phyloP scores from a whole-genome alignment of 1,140 invertebrate genomes.

The Drosophila kurseongensis region DNA sequence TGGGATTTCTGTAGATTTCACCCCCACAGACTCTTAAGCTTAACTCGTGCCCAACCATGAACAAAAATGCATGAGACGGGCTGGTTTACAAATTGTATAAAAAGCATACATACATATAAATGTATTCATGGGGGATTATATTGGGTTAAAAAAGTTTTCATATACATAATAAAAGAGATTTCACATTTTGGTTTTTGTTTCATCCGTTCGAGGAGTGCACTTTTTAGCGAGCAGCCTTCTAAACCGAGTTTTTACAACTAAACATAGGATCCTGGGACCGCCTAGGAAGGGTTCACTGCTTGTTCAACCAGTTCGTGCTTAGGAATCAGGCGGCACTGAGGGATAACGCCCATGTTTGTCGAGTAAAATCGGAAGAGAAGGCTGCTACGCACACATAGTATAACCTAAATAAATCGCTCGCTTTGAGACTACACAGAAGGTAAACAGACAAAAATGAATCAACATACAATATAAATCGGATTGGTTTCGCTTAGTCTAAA shows the following conservation, averaged over 20 bases:
- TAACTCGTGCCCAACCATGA: not conserved
- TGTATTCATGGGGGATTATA: conserved; percentile 34
- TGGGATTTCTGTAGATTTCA: no score
- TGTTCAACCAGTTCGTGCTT: conserved; percentile 7
- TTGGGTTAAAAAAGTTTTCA: conserved; percentile 28
- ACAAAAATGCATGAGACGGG: conserved; percentile 8
- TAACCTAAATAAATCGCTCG: conserved; percentile 34
- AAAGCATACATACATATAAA: conserved; percentile 51
- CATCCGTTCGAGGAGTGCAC: not conserved
- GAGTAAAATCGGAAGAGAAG: not conserved
- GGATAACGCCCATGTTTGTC: not conserved
- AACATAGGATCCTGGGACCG: not conserved
- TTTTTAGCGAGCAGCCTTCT: not conserved
- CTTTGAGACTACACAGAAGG: conserved; percentile 12
- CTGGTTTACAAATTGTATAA: conserved; percentile 44
- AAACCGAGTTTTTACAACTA: conserved; percentile 1
- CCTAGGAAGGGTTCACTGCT: conserved; percentile 12
- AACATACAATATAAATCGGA: conserved; percentile 46
- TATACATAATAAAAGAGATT: conserved; percentile 52
- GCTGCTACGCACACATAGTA: conserved; percentile 12
- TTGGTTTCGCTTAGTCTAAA: conserved; percentile 31
- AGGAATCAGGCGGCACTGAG: conserved; percentile 5
- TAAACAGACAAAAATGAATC: conserved; percentile 37
- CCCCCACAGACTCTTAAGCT: no score
- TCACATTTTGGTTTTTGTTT: conserved; percentile 40